These are phyloP conservation scores for Linyphia triangularis DNA, from an alignment of 2,888 invertebrate genomes.

Conservation along the genomic window DNA sequence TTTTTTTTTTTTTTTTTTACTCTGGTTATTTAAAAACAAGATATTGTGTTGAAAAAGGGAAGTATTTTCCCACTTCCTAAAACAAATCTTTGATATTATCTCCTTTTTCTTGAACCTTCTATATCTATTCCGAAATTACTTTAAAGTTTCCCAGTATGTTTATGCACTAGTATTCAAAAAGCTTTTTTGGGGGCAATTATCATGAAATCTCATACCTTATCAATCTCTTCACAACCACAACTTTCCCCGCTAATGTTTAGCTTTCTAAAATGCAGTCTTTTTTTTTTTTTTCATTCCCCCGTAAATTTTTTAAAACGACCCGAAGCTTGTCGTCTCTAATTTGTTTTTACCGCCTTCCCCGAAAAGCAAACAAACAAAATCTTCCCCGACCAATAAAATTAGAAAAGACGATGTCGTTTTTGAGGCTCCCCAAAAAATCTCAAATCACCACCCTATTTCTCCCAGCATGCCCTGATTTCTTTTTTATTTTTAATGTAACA, in stretches of 20 bases:
- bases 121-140: no score
- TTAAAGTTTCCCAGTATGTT: no score
- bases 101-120: no score
- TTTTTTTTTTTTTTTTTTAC: no score
- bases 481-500: slow-evolving; percentile 20
- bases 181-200: no score
- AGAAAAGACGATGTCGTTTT: not conserved
- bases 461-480: not conserved
- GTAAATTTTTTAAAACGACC: not conserved
- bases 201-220: no score
- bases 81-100: no score
- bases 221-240: not conserved
- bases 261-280: not conserved
- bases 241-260: not conserved
- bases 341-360: not conserved
- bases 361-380: not conserved
- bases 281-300: not conserved
- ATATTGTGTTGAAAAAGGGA: no score
- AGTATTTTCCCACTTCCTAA: no score
- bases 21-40: no score
- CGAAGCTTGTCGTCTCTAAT: not conserved
- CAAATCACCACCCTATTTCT: not conserved
- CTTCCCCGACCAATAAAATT: not conserved
- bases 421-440: not conserved
- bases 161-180: no score